phyloP scores from a whole-genome alignment of 2,888 invertebrate species.

The Folsomia candida region DNA sequence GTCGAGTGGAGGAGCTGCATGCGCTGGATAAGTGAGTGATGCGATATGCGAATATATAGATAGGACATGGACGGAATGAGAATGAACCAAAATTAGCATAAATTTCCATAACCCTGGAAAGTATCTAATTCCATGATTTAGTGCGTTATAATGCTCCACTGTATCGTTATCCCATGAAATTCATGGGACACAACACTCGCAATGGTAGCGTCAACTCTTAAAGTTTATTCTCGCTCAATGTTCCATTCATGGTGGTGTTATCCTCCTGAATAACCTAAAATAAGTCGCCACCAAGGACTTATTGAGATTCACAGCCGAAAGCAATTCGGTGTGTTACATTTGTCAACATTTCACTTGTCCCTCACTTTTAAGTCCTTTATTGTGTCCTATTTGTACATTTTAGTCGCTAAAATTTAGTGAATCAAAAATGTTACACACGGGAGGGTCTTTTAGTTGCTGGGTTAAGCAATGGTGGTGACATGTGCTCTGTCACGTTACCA shows the following conservation, averaged over 20 bases:
- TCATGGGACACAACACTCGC: too few relatives aligned
- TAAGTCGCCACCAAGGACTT: too few relatives aligned
- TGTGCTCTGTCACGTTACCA: background rate
- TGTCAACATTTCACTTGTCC: background rate
- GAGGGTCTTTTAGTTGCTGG: too few relatives aligned
- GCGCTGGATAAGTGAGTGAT: background rate
- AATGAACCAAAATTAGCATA: slow-evolving; percentile 14
- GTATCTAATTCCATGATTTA: slow-evolving; percentile 2
- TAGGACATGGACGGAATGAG: background rate
- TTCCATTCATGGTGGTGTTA: background rate
- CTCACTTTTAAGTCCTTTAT: background rate
- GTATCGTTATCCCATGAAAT: too few relatives aligned
- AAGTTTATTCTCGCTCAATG: background rate
- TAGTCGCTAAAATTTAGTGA: background rate
- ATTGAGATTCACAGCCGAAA: too few relatives aligned
- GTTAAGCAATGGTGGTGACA: background rate
- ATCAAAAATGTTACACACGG: background rate
- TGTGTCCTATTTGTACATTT: background rate
- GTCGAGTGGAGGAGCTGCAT: background rate
- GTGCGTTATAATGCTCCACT: background rate
- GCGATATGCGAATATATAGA: background rate
- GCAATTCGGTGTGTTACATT: too few relatives aligned
- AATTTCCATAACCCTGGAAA: slow-evolving; percentile 6
- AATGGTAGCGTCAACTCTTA: background rate
- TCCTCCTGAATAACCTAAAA: too few relatives aligned